A percentile compares a stretch with the other conserved stretches of the same genome.
These are phyloP conservation scores for Paramuricea clavata DNA, from an alignment of 92 coral and sea anemone genomes.

Conservation along the genomic window DNA sequence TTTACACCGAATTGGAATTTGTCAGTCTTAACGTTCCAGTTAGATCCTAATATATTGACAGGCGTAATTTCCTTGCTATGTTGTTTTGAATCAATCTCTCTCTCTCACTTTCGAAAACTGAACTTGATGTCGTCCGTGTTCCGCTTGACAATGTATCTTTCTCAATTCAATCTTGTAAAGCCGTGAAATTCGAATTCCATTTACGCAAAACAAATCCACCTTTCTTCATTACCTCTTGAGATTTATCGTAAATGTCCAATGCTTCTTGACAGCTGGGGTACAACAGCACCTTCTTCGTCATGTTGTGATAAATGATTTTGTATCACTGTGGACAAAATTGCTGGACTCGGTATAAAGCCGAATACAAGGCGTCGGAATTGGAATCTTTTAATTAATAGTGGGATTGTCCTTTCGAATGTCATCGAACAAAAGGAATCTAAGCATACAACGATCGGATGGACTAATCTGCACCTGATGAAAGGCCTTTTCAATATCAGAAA, in stretches of 20 bases:
- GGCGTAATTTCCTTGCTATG: background rate
- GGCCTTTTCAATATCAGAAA: slow-evolving; percentile 16
- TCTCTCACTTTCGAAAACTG: background rate
- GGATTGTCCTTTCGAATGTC: background rate
- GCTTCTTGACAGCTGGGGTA: background rate
- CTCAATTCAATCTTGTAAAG: slow-evolving; percentile 49
- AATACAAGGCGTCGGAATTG: slow-evolving; percentile 26
- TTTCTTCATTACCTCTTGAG: slow-evolving; percentile 50
- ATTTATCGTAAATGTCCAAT: slow-evolving; percentile 37
- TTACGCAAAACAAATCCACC: slow-evolving; percentile 73
- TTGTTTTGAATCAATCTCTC: background rate
- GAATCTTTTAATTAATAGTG: background rate
- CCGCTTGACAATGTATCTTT: slow-evolving; percentile 24
- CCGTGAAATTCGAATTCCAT: slow-evolving; percentile 63
- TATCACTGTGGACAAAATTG: slow-evolving; percentile 5
- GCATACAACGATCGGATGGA: background rate
- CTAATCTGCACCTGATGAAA: slow-evolving; percentile 6
- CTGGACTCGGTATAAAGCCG: slow-evolving; percentile 21
- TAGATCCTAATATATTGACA: slow-evolving; percentile 66
- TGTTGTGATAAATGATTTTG: slow-evolving; percentile 14
- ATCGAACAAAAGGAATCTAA: background rate
- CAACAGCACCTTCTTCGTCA: background rate
- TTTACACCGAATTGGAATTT: slow-evolving; percentile 40
- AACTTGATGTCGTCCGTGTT: background rate
- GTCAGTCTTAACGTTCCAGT: slow-evolving; percentile 65